A percentile compares a stretch with the other conserved stretches of the same genome.
These are phyloP conservation scores for Hanleya hanleyi DNA, from an alignment of 2,888 invertebrate species.

Conservation along the genomic window DNA sequence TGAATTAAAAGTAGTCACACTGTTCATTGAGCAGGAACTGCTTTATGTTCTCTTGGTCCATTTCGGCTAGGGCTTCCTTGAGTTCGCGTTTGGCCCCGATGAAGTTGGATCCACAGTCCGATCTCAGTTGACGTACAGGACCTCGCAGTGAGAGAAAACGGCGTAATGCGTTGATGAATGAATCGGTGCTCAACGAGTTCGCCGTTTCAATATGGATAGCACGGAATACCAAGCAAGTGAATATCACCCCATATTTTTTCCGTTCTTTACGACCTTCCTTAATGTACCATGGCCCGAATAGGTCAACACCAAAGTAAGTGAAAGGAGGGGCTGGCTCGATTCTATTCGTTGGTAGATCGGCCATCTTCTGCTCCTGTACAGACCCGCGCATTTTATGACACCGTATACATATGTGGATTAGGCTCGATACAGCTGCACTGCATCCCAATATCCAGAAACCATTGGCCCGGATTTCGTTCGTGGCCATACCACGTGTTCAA, in stretches of 20 bases:
- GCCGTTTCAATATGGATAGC: no score
- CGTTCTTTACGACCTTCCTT: slow-evolving; percentile 46
- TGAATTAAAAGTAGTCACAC: slow-evolving; percentile 33
- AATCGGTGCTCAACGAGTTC: no score
- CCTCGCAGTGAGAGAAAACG: slow-evolving; percentile 40
- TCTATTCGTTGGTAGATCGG: slow-evolving; percentile 61
- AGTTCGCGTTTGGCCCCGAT: slow-evolving; percentile 38
- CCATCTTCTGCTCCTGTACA: slow-evolving; percentile 57
- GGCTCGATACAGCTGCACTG: slow-evolving; percentile 40
- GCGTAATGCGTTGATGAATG: slow-evolving; percentile 39
- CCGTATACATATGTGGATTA: slow-evolving; percentile 50
- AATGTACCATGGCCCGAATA: slow-evolving; percentile 60
- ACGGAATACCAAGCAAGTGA: slow-evolving; percentile 59
- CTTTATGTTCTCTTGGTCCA: slow-evolving; percentile 17
- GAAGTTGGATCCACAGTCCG: slow-evolving; percentile 41
- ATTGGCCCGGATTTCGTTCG: slow-evolving; percentile 34
- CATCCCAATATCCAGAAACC: slow-evolving; percentile 61
- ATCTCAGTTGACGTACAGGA: slow-evolving; percentile 31
- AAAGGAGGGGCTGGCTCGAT: slow-evolving; percentile 56
- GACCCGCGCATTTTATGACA: slow-evolving; percentile 52
- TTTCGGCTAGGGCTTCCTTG: slow-evolving; percentile 12
- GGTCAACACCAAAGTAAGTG: slow-evolving; percentile 60
- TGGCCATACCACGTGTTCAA: slow-evolving; percentile 40
- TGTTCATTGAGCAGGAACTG: slow-evolving; percentile 19
- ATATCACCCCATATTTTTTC: slow-evolving; percentile 63